These are phyloP conservation scores for Pinctada fucata DNA, from an alignment of 2,888 invertebrate species.

Conservation along the genomic window DNA sequence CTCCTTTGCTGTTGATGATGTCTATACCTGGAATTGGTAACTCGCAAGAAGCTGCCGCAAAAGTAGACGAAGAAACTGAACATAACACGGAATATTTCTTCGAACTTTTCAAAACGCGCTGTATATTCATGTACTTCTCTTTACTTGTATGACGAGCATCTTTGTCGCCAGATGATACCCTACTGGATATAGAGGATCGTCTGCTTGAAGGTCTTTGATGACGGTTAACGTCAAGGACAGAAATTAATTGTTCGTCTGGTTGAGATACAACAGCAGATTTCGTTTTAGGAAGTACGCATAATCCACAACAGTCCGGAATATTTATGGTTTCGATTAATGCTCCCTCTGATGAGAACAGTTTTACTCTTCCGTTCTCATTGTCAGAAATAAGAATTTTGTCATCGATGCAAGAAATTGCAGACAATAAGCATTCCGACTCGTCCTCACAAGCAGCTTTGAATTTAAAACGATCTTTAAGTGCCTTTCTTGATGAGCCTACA, in stretches of 20 bases:
- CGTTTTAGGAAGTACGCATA: not conserved
- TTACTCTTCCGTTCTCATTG: not conserved
- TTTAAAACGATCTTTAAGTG: not conserved
- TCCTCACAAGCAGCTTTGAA: not conserved
- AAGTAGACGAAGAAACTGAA: not conserved
- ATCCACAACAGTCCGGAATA: not conserved
- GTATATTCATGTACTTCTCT: not conserved
- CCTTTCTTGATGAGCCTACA: not conserved
- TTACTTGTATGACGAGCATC: not conserved
- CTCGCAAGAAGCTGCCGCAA: not conserved
- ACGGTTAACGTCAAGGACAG: not conserved
- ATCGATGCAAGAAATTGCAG: not conserved
- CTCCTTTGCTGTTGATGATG: not conserved
- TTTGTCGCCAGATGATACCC: not conserved
- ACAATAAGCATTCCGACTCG: not conserved
- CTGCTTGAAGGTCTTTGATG: not conserved
- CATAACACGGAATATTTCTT: not conserved
- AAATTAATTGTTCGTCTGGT: not conserved
- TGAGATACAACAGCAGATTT: not conserved
- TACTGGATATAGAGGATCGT: not conserved
- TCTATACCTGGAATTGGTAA: not conserved
- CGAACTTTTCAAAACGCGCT: not conserved
- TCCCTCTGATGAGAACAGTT: not conserved
- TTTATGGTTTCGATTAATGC: not conserved
- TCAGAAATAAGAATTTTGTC: not conserved